Conservation (phyloP, 1,140 invertebrate genomes). For the Euwallacea similis region DNA sequence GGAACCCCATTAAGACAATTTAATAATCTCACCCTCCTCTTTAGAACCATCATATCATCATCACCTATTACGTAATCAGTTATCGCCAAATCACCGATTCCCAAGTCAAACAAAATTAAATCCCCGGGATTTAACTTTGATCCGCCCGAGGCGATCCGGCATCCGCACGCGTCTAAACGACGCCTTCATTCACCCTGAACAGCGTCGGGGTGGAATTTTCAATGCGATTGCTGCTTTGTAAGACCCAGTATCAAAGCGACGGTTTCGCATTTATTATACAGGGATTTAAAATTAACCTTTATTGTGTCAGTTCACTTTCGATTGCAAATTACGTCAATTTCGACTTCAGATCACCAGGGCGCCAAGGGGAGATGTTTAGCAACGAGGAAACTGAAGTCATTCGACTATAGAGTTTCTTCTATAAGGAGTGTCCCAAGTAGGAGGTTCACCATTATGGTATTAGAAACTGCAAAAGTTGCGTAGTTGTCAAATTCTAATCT, state of each 20-base stretch:
- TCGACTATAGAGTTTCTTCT: too few species aligned
- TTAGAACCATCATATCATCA: conserved; percentile 2
- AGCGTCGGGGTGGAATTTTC: conserved; percentile 50
- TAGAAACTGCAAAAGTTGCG: too few species aligned
- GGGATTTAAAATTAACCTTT: conserved; percentile 50
- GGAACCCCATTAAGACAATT: background rate
- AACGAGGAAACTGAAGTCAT: too few species aligned
- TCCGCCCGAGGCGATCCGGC: conserved; percentile 39
- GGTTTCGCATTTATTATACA: conserved; percentile 45
- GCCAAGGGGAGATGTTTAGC: too few species aligned
- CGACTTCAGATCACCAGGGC: background rate
- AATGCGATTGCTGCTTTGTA: conserved; percentile 50
- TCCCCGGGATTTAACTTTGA: conserved; percentile 35
- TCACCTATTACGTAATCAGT: conserved; percentile 31
- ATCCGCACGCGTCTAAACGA: conserved; percentile 43
- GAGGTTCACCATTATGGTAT: too few species aligned
- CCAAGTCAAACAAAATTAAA: conserved; percentile 45
- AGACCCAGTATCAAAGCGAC: conserved; percentile 43
- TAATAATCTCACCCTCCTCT: conserved; percentile 17
- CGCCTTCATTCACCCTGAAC: conserved; percentile 46
- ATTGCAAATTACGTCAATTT: conserved; percentile 20
- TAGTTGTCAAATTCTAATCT: too few species aligned
- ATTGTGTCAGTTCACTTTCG: conserved; percentile 43
- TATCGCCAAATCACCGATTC: conserved; percentile 35
- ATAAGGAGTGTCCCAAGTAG: too few species aligned